A percentile compares a stretch with the other conserved stretches of the same genome.
phyloP scores from a whole-genome alignment of 2,113 vertebrate species.

The Strix uralensis region DNA sequence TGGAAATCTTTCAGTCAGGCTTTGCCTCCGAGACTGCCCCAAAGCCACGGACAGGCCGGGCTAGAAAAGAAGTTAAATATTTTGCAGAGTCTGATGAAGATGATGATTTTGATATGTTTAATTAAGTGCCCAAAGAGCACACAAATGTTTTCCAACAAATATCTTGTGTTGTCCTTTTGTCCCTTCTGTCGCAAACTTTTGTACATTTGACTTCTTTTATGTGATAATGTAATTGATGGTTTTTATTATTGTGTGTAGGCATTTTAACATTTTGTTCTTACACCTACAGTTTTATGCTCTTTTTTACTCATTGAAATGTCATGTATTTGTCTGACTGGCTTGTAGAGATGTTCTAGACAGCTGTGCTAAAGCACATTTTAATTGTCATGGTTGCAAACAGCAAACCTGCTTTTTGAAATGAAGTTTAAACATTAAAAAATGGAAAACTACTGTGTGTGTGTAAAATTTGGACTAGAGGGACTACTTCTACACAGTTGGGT shows the following conservation, averaged over 20 bases:
- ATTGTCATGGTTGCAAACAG: conserved; percentile 87
- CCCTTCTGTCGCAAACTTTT: conserved; percentile 92
- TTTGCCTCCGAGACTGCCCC: conserved; percentile 71
- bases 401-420: conserved; percentile 96
- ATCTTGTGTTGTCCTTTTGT: conserved; percentile 82
- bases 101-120: conserved; percentile 91
- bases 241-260: conserved; percentile 96
- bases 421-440: conserved; percentile 96
- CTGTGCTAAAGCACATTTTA: conserved; percentile 95
- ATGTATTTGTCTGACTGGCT: conserved; percentile 93
- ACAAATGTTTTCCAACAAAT: conserved; percentile 75
- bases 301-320: conserved; percentile 96
- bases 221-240: conserved; percentile 92
- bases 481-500: conserved; percentile 6
- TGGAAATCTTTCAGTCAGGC: conserved; percentile 80
- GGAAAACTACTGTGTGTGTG: conserved; percentile 52
- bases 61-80: conserved; percentile 95
- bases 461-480: not conserved
- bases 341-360: conserved; percentile 93
- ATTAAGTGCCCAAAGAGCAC: conserved; percentile 83
- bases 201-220: conserved; percentile 96
- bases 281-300: conserved; percentile 92
- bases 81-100: conserved; percentile 90
- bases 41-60: conserved; percentile 84
- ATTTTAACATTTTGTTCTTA: conserved; percentile 99